phyloP scores from a whole-genome alignment of 1,140 invertebrate species.

The Heterodera carotae region DNA sequence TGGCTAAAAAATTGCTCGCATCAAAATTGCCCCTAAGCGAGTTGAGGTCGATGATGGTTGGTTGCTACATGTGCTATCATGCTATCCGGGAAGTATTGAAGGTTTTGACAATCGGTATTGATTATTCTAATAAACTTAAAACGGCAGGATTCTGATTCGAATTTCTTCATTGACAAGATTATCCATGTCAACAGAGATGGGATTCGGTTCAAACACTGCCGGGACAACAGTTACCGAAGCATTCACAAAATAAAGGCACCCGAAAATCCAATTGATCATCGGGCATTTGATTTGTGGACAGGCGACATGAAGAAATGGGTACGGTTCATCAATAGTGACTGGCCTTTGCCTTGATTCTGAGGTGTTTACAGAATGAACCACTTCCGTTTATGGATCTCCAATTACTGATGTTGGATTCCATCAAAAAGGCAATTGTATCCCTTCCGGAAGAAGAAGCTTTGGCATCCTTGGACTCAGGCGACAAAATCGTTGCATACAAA shows the following conservation, averaged over 20 bases:
- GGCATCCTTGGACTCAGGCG: background rate
- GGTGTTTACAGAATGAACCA: background rate
- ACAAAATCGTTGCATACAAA: background rate
- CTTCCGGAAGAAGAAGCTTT: background rate
- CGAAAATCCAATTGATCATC: slow-evolving; percentile 4
- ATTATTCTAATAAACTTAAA: too few species aligned
- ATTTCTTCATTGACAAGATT: slow-evolving; percentile 26
- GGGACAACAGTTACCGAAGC: slow-evolving; percentile 26
- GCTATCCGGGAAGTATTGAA: slow-evolving; percentile 16
- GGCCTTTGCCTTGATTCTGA: background rate
- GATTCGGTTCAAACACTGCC: slow-evolving; percentile 12
- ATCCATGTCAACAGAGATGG: slow-evolving; percentile 27
- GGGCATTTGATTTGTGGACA: slow-evolving; percentile 15
- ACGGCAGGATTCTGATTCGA: slow-evolving; percentile 12
- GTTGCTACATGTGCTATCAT: slow-evolving; percentile 23
- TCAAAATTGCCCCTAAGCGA: background rate
- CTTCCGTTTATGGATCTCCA: background rate
- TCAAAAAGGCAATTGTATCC: background rate
- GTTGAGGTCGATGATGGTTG: background rate
- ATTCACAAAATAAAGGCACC: slow-evolving; percentile 15
- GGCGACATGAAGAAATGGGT: slow-evolving; percentile 14
- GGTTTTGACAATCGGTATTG: too few species aligned
- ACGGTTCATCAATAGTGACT: too few species aligned
- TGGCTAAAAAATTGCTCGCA: background rate
- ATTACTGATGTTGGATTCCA: background rate